A percentile compares a stretch with the other conserved stretches of the same genome.
phyloP scores from a whole-genome alignment of 64 coral and sea anemone genomes.

The Trachythela sp. region DNA sequence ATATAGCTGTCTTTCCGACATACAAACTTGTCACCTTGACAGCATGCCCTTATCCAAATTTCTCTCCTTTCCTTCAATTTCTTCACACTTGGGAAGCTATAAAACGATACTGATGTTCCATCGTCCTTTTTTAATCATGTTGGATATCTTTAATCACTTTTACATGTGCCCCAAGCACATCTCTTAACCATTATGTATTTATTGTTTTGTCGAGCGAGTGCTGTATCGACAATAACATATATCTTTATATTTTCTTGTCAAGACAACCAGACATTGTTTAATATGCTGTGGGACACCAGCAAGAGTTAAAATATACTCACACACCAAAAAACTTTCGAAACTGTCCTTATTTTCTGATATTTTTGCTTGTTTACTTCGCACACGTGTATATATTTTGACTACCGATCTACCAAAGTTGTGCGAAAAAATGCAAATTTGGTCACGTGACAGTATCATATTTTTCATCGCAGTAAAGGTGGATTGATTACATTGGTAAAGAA shows the following conservation, averaged over 20 bases:
- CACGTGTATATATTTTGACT: constrained; percentile 5
- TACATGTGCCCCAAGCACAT: constrained; percentile 18
- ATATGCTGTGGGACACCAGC: no score
- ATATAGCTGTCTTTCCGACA: constrained; percentile 16
- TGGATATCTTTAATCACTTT: not conserved
- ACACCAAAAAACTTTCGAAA: not conserved
- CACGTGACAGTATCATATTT: not conserved
- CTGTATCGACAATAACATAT: not conserved
- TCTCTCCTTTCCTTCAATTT: not conserved
- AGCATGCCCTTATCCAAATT: constrained; percentile 1
- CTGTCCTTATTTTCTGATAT: not conserved
- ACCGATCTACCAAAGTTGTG: not conserved
- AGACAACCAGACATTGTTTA: not conserved
- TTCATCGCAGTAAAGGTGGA: not conserved
- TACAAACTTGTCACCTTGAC: not conserved
- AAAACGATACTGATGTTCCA: not conserved
- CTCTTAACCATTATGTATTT: not conserved
- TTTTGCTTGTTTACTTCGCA: not conserved
- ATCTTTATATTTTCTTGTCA: not conserved
- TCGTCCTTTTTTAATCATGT: constrained; percentile 1
- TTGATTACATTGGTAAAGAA: constrained; percentile 9
- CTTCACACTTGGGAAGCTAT: constrained; percentile 15
- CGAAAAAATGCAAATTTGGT: constrained; percentile 15
- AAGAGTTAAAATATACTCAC: not conserved
- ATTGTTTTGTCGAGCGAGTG: no score